Evolutionary conservation across 2,888 invertebrate species (phyloP).

Genomic region (Drosophila picticornis): DNA sequence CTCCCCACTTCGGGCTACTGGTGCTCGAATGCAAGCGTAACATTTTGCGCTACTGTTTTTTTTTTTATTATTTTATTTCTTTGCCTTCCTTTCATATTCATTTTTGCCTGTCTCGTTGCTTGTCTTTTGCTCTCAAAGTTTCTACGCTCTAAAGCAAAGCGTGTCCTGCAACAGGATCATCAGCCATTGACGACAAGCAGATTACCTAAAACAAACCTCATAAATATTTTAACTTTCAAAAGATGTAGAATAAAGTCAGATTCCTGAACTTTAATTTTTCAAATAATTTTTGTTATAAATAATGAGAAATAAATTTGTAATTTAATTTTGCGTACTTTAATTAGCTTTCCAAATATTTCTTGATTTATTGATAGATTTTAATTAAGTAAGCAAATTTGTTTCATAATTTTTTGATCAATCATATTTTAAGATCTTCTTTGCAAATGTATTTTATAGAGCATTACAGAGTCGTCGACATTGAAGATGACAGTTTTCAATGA

Average conservation of each 20-base stretch:
- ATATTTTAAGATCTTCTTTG: not conserved
- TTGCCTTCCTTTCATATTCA: slow-evolving; percentile 42
- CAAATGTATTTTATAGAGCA: slow-evolving; percentile 14
- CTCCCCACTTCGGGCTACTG: not conserved
- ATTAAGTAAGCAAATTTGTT: not conserved
- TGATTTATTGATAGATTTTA: not conserved
- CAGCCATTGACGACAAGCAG: not conserved
- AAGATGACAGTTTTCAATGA: slow-evolving; percentile 13
- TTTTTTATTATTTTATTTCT: slow-evolving; percentile 24
- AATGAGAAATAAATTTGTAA: not conserved
- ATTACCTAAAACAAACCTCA: not conserved
- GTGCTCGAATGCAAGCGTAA: slow-evolving; percentile 73
- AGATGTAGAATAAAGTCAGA: no score
- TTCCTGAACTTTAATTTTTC: not conserved
- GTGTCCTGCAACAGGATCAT: slow-evolving; percentile 24
- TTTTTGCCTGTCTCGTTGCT: slow-evolving; percentile 54
- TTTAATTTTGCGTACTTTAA: not conserved
- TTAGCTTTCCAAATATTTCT: not conserved
- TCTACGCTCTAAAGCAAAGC: slow-evolving; percentile 20
- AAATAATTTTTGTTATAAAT: not conserved
- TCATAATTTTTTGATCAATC: not conserved
- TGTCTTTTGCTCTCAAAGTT: slow-evolving; percentile 53
- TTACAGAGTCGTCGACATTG: not conserved
- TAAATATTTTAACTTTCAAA: not conserved
- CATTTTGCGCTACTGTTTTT: slow-evolving; percentile 76